These are phyloP conservation scores for Pelecanus crispus DNA, from an alignment of 2,113 vertebrate genomes.

Conservation along the genomic window DNA sequence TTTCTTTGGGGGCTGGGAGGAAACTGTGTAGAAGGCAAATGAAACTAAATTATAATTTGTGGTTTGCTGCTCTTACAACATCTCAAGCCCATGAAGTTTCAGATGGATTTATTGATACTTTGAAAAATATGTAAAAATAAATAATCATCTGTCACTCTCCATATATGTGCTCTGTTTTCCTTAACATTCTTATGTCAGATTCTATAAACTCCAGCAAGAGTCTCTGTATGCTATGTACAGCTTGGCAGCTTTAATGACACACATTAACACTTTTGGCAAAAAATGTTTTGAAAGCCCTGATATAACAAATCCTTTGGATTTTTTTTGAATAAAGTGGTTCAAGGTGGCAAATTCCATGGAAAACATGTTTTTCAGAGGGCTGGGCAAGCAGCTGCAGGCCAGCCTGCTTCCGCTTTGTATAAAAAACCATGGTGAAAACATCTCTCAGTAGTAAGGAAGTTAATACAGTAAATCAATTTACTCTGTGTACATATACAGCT, in stretches of 20 bases:
- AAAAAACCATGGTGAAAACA: slow-evolving; percentile 9
- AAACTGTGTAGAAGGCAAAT: neutral
- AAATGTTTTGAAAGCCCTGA: neutral
- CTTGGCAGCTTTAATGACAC: slow-evolving; percentile 9
- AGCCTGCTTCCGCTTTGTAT: neutral
- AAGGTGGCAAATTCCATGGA: neutral
- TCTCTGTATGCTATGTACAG: neutral
- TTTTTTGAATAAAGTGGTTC: slow-evolving; percentile 17
- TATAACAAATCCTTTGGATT: slow-evolving; percentile 3
- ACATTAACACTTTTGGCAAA: slow-evolving; percentile 13
- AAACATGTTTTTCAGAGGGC: slow-evolving; percentile 2
- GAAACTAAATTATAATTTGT: neutral
- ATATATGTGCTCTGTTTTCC: slow-evolving; percentile 42
- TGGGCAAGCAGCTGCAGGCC: neutral
- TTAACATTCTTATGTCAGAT: slow-evolving; percentile 36
- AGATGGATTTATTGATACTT: slow-evolving; percentile 29
- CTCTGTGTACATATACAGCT: slow-evolving; percentile 49
- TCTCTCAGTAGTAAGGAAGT: slow-evolving; percentile 38
- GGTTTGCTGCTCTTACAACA: neutral
- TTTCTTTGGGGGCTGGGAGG: neutral
- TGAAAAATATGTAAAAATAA: slow-evolving; percentile 37
- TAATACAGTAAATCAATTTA: slow-evolving; percentile 63
- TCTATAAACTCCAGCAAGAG: slow-evolving; percentile 1
- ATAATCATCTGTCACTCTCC: slow-evolving; percentile 34
- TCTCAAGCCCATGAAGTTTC: slow-evolving; percentile 9